Percentiles rank a stretch among this genome's conserved stretches.
phyloP scores from a whole-genome alignment of 2,797 vertebrate genomes.

The Limnodromus scolopaceus region DNA sequence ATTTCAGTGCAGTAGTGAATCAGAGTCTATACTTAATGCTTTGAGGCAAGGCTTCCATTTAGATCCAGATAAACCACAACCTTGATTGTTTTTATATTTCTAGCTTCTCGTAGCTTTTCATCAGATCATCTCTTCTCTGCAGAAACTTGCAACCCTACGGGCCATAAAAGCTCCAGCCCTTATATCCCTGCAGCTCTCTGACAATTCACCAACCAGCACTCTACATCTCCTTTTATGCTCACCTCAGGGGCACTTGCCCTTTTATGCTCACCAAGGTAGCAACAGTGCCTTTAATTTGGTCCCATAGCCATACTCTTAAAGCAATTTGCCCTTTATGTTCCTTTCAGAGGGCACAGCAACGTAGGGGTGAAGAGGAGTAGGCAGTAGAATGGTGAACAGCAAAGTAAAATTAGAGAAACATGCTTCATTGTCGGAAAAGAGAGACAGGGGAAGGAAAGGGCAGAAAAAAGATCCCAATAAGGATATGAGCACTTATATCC shows the following conservation, averaged over 20 bases:
- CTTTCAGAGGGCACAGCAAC: neutral
- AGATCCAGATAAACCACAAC: neutral
- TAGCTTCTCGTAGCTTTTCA: neutral
- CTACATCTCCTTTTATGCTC: constrained; percentile 30
- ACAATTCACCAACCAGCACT: neutral
- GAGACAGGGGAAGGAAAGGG: neutral
- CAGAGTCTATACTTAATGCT: neutral
- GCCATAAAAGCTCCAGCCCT: neutral
- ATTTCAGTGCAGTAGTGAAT: neutral
- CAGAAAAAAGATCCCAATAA: neutral
- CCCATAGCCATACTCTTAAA: neutral
- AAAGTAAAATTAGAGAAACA: neutral
- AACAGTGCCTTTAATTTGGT: constrained; percentile 11
- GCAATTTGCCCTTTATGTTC: constrained; percentile 19
- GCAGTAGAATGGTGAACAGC: neutral
- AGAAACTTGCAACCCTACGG: neutral
- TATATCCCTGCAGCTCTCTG: neutral
- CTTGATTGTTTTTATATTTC: neutral
- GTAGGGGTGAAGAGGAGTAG: neutral
- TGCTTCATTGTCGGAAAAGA: neutral
- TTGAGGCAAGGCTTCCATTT: neutral
- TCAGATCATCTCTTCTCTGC: neutral
- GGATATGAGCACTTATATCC: neutral
- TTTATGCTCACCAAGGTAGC: neutral
- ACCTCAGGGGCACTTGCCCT: constrained; percentile 21